These are phyloP conservation scores for Ispidina lecontei DNA, from an alignment of 2,797 vertebrate species.

Conservation along the genomic window DNA sequence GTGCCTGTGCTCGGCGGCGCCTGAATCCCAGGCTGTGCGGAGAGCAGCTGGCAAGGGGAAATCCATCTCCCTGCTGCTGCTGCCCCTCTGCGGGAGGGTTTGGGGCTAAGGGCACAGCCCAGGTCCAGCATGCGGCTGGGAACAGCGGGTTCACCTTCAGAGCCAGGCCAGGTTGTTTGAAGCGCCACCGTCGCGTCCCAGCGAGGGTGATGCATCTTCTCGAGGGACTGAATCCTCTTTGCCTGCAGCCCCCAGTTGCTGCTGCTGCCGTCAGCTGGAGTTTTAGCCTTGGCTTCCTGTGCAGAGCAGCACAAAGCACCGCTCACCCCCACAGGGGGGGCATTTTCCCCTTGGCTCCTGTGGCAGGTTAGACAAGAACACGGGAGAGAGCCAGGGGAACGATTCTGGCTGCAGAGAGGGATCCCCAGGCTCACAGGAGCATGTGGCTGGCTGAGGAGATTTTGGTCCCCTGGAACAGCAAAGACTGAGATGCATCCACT, in stretches of 20 bases:
- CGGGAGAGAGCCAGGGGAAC: not conserved
- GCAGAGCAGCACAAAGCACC: not conserved
- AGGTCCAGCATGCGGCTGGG: accelerated
- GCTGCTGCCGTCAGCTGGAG: not conserved
- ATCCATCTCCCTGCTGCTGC: not conserved
- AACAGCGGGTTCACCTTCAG: not conserved
- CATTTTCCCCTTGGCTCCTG: not conserved
- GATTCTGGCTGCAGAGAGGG: not conserved
- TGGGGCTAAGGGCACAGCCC: not conserved
- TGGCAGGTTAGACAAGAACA: not conserved
- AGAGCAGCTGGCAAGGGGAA: not conserved
- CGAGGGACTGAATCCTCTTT: not conserved
- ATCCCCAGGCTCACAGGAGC: not conserved
- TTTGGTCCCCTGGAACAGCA: not conserved
- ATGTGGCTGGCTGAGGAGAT: not conserved
- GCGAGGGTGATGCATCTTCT: not conserved
- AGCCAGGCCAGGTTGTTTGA: not conserved
- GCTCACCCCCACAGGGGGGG: accelerated
- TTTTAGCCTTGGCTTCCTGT: not conserved
- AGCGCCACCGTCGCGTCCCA: accelerated
- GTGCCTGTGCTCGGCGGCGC: not conserved
- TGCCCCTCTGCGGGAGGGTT: not conserved
- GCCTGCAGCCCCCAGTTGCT: not conserved
- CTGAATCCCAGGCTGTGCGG: not conserved
- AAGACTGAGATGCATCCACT: not conserved